Evolutionary conservation across 2,797 vertebrate genomes (phyloP), one percentile per base, ranked within the genome.

Genomic region (Pteropus rufus): DNA sequence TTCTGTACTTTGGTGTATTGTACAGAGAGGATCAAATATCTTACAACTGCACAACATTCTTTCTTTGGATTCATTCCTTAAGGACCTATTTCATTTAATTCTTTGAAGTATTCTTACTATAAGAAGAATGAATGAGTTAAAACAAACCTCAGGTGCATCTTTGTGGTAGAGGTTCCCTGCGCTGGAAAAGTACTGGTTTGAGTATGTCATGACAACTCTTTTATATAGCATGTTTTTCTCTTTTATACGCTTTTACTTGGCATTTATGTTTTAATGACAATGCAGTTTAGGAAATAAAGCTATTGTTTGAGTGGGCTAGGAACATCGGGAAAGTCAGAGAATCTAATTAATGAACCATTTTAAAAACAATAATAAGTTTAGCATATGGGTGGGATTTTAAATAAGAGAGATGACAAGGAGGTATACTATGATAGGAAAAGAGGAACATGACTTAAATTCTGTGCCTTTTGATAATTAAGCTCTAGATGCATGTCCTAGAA

Each of bases 81-180:
- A 21, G 8, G 7, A 21, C 62, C 12, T 76, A 29, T 70, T 86
- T 34, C 6, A 31, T 52, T 12, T 3, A 58, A 3, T 60, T 89
- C 26, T 89, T 75, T 95, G 39, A 77, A 46, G 16, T 58, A 36
- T 44, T 89, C 31, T 81, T 91, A 24, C 9, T 29, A 14, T 5
- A 85, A 29, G 49, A 54, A 85, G 15, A 80, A 70, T 36, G 44
- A 93, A 31, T 56, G 4, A 73, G 8, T 1, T 54, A 64, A 91
- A 88, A 64, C 11, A 56, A 88, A 10, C 8, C 15, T 87, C 4
- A 10, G 0, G 10, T 83, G 10, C 5, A 46, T 82, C 21, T 14
- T 7, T 7, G 15, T 11, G 10, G 3, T 0, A 21, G 12, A 31
- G 1, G 2, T 1, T 76, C 0, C 9, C 62, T 16, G 2, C 15